Percentiles rank a stretch among this genome's conserved stretches.
Conservation (phyloP, 1,140 invertebrate species). For the Triops cancriformis region DNA sequence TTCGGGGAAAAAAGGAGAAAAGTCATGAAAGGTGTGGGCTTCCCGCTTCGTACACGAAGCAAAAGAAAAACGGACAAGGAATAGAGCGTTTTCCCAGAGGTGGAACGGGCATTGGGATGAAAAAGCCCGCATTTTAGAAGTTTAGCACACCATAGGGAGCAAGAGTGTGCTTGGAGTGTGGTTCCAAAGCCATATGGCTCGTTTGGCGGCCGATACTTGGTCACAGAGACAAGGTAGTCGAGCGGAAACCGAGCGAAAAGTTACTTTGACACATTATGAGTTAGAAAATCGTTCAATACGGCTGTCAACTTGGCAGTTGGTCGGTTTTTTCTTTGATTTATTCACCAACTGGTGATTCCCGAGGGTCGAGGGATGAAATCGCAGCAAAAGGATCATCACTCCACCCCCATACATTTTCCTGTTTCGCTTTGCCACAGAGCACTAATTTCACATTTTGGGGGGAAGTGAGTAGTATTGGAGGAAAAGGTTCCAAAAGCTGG, state of each 20-base stretch:
- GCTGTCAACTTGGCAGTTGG: not conserved
- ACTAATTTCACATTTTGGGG: too few species aligned
- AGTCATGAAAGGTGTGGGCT: too few species aligned
- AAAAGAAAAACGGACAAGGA: not conserved
- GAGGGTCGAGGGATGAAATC: not conserved
- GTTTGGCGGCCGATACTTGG: not conserved
- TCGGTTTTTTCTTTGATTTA: not conserved
- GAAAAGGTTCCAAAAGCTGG: too few species aligned
- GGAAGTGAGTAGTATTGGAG: too few species aligned
- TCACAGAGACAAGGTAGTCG: not conserved
- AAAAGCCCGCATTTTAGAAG: too few species aligned
- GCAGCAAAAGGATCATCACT: not conserved
- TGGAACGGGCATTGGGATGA: too few species aligned
- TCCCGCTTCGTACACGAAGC: not conserved
- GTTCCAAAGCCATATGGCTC: not conserved
- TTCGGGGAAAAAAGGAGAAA: not conserved
- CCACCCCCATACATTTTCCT: not conserved
- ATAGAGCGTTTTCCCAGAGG: too few species aligned
- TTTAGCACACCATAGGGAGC: too few species aligned
- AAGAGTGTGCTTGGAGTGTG: too few species aligned
- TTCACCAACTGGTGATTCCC: not conserved
- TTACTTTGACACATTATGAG: not conserved
- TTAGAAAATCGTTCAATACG: not conserved
- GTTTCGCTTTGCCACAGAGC: not conserved
- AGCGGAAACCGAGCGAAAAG: not conserved